Evolutionary conservation across 2,888 invertebrate species (phyloP).

Genomic region (Gymnoscelis rufifasciata): DNA sequence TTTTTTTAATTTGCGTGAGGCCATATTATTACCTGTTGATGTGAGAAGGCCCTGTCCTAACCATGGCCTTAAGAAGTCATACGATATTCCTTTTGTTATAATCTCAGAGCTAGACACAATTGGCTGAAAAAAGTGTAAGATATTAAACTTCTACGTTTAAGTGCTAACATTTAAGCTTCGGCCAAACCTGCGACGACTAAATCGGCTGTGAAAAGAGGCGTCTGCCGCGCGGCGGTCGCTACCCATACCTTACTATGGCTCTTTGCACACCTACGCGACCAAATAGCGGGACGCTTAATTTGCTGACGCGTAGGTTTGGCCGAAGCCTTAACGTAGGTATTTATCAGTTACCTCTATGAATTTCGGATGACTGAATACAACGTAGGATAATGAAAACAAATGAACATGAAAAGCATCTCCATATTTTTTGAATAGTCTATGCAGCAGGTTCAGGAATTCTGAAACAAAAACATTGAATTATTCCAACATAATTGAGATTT

Average conservation of each 20-base stretch:
- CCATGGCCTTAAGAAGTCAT: conserved; percentile 68
- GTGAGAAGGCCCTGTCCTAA: conserved; percentile 78
- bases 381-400: conserved; percentile 58
- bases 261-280: too few relatives aligned
- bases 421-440: conserved; percentile 44
- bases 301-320: too few relatives aligned
- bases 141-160: too few relatives aligned
- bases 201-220: too few relatives aligned
- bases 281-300: too few relatives aligned
- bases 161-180: too few relatives aligned
- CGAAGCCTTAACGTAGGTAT: background rate
- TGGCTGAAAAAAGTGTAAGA: conserved; percentile 54
- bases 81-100: conserved; percentile 77
- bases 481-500: too few relatives aligned
- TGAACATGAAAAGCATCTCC: conserved; percentile 60
- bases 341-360: conserved; percentile 56
- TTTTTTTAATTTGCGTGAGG: background rate
- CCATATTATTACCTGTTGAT: conserved; percentile 58
- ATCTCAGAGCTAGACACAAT: conserved; percentile 66
- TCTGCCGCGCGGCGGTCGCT: too few relatives aligned
- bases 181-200: too few relatives aligned
- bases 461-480: conserved; percentile 29
- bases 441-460: conserved; percentile 48
- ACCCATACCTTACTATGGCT: too few relatives aligned
- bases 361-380: conserved; percentile 60